phyloP scores from a whole-genome alignment of 1,140 invertebrate species.

The Drosophila parvula region DNA sequence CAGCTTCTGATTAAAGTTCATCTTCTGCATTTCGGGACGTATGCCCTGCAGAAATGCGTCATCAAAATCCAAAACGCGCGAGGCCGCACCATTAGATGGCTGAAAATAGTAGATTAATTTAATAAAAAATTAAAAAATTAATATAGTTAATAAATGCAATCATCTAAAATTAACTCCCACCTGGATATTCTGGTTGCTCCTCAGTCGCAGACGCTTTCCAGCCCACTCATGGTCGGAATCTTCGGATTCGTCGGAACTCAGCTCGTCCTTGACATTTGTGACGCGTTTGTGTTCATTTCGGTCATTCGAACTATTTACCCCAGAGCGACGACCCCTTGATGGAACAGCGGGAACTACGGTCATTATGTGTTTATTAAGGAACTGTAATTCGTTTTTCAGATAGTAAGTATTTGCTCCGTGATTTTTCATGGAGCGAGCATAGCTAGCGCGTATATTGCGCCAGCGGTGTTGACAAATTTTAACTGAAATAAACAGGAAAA shows the following conservation, averaged over 20 bases:
- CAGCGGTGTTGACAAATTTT: constrained; percentile 73
- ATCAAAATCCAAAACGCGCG: constrained; percentile 55
- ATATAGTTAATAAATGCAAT: not conserved
- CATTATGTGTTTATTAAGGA: constrained; percentile 66
- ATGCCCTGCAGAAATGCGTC: constrained; percentile 73
- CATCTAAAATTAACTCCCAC: not conserved
- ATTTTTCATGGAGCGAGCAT: constrained; percentile 69
- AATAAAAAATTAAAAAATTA: not conserved
- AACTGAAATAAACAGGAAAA: constrained; percentile 34
- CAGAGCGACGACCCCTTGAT: constrained; percentile 42
- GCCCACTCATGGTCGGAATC: constrained; percentile 15
- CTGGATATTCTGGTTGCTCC: not conserved
- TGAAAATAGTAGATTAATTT: not conserved
- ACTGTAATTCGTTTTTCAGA: constrained; percentile 62
- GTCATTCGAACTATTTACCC: constrained; percentile 34
- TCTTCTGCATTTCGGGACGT: constrained; percentile 71
- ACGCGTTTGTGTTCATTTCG: too few species aligned
- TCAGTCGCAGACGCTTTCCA: not conserved
- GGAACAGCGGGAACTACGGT: constrained; percentile 68
- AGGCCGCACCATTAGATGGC: not conserved
- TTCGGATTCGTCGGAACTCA: not conserved
- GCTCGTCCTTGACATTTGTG: too few species aligned
- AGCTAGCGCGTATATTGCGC: constrained; percentile 72
- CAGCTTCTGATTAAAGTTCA: constrained; percentile 75
- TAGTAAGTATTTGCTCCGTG: constrained; percentile 69